These are phyloP conservation scores for Neolamprologus longior DNA, from an alignment of 2,113 vertebrate species.

Conservation along the genomic window DNA sequence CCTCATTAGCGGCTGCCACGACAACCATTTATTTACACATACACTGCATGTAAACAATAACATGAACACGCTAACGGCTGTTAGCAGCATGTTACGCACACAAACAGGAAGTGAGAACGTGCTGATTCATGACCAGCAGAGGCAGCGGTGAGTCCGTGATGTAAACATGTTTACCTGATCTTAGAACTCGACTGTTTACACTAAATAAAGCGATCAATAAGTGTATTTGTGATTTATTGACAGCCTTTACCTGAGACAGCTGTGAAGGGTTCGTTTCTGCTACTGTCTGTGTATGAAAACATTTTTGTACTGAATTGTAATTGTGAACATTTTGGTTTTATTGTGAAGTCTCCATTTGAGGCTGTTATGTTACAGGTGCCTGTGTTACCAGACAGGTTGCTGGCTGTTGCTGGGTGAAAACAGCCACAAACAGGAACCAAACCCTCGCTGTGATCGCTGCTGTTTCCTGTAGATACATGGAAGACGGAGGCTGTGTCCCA, in stretches of 20 bases:
- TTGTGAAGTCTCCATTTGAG: neutral
- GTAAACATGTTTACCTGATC: neutral
- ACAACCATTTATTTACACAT: slow-evolving; percentile 32
- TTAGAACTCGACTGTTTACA: neutral
- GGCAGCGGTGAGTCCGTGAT: neutral
- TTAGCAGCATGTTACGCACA: neutral
- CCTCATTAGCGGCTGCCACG: slow-evolving; percentile 27
- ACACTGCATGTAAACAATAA: slow-evolving; percentile 24
- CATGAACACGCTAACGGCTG: slow-evolving; percentile 7
- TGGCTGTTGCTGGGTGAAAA: neutral
- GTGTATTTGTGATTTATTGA: neutral
- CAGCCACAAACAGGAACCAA: neutral
- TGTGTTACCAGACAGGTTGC: neutral
- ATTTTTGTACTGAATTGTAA: neutral
- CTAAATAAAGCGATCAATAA: neutral
- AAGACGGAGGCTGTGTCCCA: neutral
- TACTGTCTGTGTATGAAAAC: neutral
- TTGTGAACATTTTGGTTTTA: neutral
- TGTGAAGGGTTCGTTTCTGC: neutral
- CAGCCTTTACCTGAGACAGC: neutral
- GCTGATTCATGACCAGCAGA: neutral
- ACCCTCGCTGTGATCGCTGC: neutral
- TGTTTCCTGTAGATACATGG: neutral
- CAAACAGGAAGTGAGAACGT: neutral
- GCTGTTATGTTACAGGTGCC: neutral